Conservation (phyloP, 2,888 invertebrate genomes). For the Lasioglossum leucozonium region DNA sequence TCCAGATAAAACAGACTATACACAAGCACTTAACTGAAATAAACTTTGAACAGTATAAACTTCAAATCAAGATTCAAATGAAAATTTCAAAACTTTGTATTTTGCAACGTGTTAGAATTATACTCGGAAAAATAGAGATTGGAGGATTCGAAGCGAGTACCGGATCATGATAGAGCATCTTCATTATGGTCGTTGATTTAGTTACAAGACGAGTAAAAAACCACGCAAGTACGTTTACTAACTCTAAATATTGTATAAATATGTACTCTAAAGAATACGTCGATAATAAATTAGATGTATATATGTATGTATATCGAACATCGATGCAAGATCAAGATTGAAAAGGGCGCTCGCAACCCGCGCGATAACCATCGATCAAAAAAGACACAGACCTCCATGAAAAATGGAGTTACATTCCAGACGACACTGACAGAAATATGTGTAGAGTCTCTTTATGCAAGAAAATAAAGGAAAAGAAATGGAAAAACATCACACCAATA, state of each 20-base stretch:
- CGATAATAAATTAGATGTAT: slow-evolving; percentile 44
- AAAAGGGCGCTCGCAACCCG: slow-evolving; percentile 66
- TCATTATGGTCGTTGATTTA: slow-evolving; percentile 30
- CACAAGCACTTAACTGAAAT: background rate
- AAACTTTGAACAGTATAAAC: background rate
- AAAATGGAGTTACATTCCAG: slow-evolving; percentile 78
- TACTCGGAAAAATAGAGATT: slow-evolving; percentile 32
- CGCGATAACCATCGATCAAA: slow-evolving; percentile 76
- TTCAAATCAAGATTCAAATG: background rate
- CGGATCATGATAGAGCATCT: slow-evolving; percentile 32
- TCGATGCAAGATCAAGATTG: slow-evolving; percentile 71
- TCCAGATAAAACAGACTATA: background rate
- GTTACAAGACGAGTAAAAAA: slow-evolving; percentile 58
- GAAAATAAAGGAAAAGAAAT: slow-evolving; percentile 64
- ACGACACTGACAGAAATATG: slow-evolving; percentile 79
- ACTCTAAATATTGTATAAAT: slow-evolving; percentile 47
- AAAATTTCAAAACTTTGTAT: background rate
- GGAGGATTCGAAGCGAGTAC: slow-evolving; percentile 53
- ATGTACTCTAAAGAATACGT: slow-evolving; percentile 62
- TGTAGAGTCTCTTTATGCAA: slow-evolving; percentile 64
- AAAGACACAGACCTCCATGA: slow-evolving; percentile 79
- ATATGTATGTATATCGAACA: slow-evolving; percentile 71
- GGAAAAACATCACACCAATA: slow-evolving; percentile 82
- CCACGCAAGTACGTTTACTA: slow-evolving; percentile 56
- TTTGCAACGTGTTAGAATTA: background rate